These are phyloP conservation scores for Gobio occitaniae DNA, from an alignment of 2,797 vertebrate species.

Conservation along the genomic window DNA sequence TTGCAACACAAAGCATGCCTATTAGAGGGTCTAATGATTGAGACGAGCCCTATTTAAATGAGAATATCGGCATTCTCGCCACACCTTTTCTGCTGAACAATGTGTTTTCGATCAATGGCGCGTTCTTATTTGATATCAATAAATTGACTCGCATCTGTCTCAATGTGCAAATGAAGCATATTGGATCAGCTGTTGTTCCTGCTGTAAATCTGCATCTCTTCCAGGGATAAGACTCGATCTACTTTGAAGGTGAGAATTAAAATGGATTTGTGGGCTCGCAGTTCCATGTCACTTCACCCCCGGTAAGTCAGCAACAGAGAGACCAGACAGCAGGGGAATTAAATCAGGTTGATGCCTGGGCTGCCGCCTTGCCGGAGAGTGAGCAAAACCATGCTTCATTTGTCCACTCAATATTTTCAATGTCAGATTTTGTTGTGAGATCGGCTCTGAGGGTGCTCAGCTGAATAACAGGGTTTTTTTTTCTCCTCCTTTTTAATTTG, in stretches of 20 bases:
- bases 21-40: conserved; percentile 77
- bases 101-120: conserved; percentile 54
- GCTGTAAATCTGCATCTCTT: conserved; percentile 34
- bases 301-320: background rate
- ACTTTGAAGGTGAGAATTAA: conserved; percentile 59
- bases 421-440: conserved; percentile 33
- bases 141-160: conserved; percentile 61
- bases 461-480: background rate
- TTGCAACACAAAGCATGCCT: conserved; percentile 72
- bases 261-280: conserved; percentile 56
- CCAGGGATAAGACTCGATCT: conserved; percentile 50
- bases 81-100: conserved; percentile 59
- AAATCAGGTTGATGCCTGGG: conserved; percentile 12
- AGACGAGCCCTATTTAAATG: conserved; percentile 74
- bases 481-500: background rate
- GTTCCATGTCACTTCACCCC: conserved; percentile 39
- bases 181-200: conserved; percentile 46
- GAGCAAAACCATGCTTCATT: conserved; percentile 33
- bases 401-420: conserved; percentile 31
- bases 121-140: conserved; percentile 57
- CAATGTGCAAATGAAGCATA: conserved; percentile 63
- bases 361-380: background rate
- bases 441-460: background rate
- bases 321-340: conserved; percentile 16
- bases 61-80: conserved; percentile 73